Evolutionary conservation across 2,888 invertebrate species (phyloP).

Genomic region (Dicyrtoma fusca): DNA sequence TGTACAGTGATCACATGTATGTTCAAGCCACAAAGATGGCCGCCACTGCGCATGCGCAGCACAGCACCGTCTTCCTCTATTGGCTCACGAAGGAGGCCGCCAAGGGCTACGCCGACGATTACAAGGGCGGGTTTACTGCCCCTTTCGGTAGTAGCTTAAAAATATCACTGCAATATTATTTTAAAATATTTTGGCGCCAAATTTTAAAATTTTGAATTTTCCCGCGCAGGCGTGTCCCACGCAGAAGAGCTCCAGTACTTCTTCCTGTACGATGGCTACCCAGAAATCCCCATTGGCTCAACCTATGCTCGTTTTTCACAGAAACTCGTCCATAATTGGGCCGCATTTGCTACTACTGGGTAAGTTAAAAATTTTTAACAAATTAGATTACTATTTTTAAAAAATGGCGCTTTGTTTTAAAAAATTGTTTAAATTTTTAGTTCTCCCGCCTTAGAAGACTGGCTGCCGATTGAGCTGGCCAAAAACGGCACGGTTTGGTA

Average conservation of each 20-base stretch:
- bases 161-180: too few relatives aligned
- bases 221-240: conserved; percentile 11
- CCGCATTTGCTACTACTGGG: conserved; percentile 21
- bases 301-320: conserved; percentile 14
- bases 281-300: conserved; percentile 33
- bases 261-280: conserved; percentile 33
- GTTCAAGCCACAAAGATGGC: conserved; percentile 13
- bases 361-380: conserved; percentile 6
- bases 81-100: conserved; percentile 10
- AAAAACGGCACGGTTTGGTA: conserved; percentile 32
- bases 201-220: too few relatives aligned
- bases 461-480: conserved; percentile 9
- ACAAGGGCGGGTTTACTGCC: conserved; percentile 2
- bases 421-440: neutral
- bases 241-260: conserved; percentile 36
- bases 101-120: conserved; percentile 12
- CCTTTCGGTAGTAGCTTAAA: conserved; percentile 10
- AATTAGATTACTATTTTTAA: too few relatives aligned
- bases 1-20: neutral
- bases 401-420: neutral
- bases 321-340: conserved; percentile 30
- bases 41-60: conserved; percentile 20
- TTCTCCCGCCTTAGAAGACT: neutral
- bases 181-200: too few relatives aligned
- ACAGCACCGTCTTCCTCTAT: conserved; percentile 22